A percentile compares a stretch with the other conserved stretches of the same genome.
Conservation (phyloP, 1,140 invertebrate genomes). For the Archegozetes longisetosus region DNA sequence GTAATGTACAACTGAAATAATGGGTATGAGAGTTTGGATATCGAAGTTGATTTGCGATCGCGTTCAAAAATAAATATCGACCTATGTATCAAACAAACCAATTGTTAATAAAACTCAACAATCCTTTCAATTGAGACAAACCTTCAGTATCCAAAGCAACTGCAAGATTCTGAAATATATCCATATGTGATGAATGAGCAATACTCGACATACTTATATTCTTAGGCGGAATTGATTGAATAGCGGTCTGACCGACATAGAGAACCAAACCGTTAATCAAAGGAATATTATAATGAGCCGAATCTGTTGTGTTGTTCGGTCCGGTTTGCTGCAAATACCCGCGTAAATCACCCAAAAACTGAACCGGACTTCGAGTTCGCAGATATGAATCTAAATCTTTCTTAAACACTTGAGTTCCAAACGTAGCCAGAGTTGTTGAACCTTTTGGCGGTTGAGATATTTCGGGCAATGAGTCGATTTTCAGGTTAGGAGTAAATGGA, state of each 20-base stretch:
- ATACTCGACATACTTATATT: slow-evolving; percentile 84
- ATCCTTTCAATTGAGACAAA: no score
- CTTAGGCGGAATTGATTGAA: slow-evolving; percentile 50
- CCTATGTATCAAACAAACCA: slow-evolving; percentile 29
- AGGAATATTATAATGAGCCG: slow-evolving; percentile 58
- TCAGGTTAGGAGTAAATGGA: slow-evolving; percentile 93
- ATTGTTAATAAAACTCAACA: slow-evolving; percentile 13
- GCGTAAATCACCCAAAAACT: slow-evolving; percentile 78
- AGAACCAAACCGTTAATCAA: slow-evolving; percentile 92
- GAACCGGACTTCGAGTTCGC: slow-evolving; percentile 82
- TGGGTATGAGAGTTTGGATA: slow-evolving; percentile 99
- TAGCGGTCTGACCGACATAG: slow-evolving; percentile 93
- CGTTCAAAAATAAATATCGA: slow-evolving; percentile 88
- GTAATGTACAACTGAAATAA: slow-evolving; percentile 92
- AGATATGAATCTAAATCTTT: slow-evolving; percentile 86
- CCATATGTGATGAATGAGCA: slow-evolving; percentile 93
- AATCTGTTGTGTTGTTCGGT: not conserved
- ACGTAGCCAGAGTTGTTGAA: not conserved
- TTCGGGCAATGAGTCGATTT: slow-evolving; percentile 81
- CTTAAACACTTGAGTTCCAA: slow-evolving; percentile 18
- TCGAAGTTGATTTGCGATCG: slow-evolving; percentile 91
- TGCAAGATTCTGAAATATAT: slow-evolving; percentile 97
- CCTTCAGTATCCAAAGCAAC: slow-evolving; percentile 96
- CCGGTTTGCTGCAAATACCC: slow-evolving; percentile 55
- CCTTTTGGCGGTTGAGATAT: slow-evolving; percentile 49